phyloP scores from a whole-genome alignment of 2,113 vertebrate species.

The Ia io region DNA sequence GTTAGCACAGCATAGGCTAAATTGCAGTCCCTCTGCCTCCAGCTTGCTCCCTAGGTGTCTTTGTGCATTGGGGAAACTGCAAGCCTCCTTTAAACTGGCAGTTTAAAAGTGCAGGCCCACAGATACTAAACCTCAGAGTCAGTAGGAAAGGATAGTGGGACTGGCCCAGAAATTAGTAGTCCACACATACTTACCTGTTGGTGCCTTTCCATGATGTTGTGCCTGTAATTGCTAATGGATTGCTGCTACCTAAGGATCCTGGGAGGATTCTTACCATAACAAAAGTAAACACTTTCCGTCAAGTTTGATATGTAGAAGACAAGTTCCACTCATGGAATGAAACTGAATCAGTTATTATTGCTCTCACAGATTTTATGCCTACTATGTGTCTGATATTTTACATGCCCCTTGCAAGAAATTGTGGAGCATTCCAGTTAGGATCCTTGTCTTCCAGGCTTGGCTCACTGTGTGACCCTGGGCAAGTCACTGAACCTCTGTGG shows the following conservation, averaged over 20 bases:
- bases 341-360: not conserved
- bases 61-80: not conserved
- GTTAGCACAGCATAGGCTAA: not conserved
- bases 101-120: not conserved
- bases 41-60: not conserved
- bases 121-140: not conserved
- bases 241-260: not conserved
- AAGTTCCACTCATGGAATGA: not conserved
- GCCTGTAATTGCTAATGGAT: fast-evolving
- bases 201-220: not conserved
- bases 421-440: not conserved
- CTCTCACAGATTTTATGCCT: not conserved
- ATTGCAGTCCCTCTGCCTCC: not conserved
- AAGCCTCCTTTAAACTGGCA: not conserved
- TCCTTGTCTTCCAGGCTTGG: not conserved
- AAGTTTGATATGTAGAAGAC: not conserved
- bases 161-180: not conserved
- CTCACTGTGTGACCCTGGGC: not conserved
- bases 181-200: fast-evolving
- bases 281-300: not conserved
- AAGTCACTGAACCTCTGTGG: not conserved
- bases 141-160: not conserved
- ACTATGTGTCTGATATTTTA: not conserved
- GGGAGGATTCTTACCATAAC: not conserved
- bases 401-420: not conserved